A percentile compares a stretch with the other conserved stretches of the same genome.
These are phyloP conservation scores for Polydrusus pterygomalis DNA, from an alignment of 2,888 invertebrate species.

Conservation along the genomic window DNA sequence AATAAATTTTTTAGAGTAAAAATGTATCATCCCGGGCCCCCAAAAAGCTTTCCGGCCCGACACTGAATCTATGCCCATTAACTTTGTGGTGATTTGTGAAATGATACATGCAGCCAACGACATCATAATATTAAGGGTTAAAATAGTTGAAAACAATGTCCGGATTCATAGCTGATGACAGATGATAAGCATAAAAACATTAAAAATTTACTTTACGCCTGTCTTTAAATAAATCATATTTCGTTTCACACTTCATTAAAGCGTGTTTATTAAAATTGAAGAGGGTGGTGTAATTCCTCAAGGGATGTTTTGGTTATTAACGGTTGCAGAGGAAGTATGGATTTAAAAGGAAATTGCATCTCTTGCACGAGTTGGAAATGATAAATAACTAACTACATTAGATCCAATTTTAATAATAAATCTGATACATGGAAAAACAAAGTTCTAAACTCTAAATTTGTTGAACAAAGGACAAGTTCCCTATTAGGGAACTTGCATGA, in stretches of 20 bases:
- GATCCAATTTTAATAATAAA: too few species aligned
- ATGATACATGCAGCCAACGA: conserved; percentile 19
- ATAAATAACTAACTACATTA: too few species aligned
- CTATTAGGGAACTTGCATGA: too few species aligned
- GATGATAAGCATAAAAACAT: conserved; percentile 35
- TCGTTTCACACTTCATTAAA: conserved; percentile 53
- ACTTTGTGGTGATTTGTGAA: conserved; percentile 37
- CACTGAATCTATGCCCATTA: background rate
- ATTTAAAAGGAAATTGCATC: conserved; percentile 30
- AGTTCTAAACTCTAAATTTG: too few species aligned
- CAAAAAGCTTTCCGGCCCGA: too few species aligned
- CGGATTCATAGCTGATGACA: conserved; percentile 34
- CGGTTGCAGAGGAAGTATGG: conserved; percentile 33
- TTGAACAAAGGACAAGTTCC: too few species aligned
- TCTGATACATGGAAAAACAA: too few species aligned
- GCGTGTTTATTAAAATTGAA: conserved; percentile 52
- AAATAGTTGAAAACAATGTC: conserved; percentile 1
- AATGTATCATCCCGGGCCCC: too few species aligned
- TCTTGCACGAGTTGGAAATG: background rate
- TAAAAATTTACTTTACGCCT: background rate
- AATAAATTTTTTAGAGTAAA: too few species aligned
- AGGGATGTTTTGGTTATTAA: conserved; percentile 44
- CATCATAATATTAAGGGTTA: conserved; percentile 7
- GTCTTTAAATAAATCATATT: conserved; percentile 40
- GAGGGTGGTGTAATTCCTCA: conserved; percentile 19